These are phyloP conservation scores for Sminthurides bifidus DNA, from an alignment of 1,140 invertebrate genomes.

Conservation along the genomic window DNA sequence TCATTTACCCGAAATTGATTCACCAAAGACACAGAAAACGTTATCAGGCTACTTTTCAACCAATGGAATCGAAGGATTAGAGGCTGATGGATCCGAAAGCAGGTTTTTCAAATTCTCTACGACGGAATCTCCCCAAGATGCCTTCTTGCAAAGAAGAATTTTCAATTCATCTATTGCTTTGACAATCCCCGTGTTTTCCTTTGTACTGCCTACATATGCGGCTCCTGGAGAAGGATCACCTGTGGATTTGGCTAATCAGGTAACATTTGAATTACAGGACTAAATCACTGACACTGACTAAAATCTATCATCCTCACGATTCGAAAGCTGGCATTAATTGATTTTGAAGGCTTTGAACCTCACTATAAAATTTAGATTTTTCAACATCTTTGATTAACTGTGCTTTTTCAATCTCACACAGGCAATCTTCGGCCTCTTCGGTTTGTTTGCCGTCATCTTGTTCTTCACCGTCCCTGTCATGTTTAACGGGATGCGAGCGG, in stretches of 20 bases:
- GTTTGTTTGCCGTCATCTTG: slow-evolving; percentile 17
- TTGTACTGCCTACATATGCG: slow-evolving; percentile 22
- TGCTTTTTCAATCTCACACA: too few species aligned
- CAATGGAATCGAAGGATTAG: too few species aligned
- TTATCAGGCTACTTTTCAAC: too few species aligned
- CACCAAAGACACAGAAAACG: too few species aligned
- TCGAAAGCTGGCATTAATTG: neutral
- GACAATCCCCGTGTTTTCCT: slow-evolving; percentile 29
- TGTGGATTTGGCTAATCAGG: slow-evolving; percentile 28
- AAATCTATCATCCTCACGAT: neutral
- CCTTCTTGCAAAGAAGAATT: slow-evolving; percentile 15
- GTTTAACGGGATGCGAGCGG: slow-evolving; percentile 22
- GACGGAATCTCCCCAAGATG: slow-evolving; percentile 1
- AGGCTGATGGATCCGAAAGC: too few species aligned
- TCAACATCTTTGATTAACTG: too few species aligned
- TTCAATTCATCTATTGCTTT: slow-evolving; percentile 27
- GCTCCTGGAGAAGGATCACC: slow-evolving; percentile 14
- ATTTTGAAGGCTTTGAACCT: slow-evolving; percentile 4
- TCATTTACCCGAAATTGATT: too few species aligned
- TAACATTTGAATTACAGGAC: neutral
- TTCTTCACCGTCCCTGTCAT: slow-evolving; percentile 28
- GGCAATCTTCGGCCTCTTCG: slow-evolving; percentile 28
- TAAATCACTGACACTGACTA: neutral
- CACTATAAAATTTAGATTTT: too few species aligned
- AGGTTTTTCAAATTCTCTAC: too few species aligned